Base-by-base conservation (phyloP, 2,797 vertebrate genomes). In the Emys orbicularis region DNA sequence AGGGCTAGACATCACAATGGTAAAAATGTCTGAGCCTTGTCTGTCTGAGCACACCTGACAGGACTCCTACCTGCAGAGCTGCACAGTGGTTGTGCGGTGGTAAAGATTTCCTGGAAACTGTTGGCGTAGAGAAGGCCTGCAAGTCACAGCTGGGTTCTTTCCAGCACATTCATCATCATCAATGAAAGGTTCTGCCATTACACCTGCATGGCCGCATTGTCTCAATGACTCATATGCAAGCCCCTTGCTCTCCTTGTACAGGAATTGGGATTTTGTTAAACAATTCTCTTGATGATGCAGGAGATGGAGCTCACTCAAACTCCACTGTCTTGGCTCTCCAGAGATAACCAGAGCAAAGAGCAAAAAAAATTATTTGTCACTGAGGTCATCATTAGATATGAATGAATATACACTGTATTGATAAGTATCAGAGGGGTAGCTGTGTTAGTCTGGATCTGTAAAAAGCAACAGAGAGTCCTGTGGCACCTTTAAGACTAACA, bases 221-320 rank as follows among this genome's bases (percentile, higher is more conserved):
- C 76, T 44, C 68, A 21, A 25, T 74, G 65, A 41, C 37, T 41
- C 68, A 74, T 44, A 25, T 74, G 37, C 11, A 74, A 74, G 68
- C 19, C 37, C 21, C 23, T 25, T n/a, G 31, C 41, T 61, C 61
- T 88, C 65, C 57, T 47, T 89, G 87, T 50, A 65, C 50, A 92
- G 79, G 68, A 83, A 82, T 86, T 92, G 81, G 50, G 49, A 89
- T 82, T 77, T 74, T 86, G 76, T 81, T 82, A 89, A 92, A 89
- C 49, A 44, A 41, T 77, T 82, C 83, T 79, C 91, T 86, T 68
- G 83, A 79, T 81, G 83, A 82, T 87, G 65, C 61, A 34, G 65
- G 49, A 61, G 27, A 57, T 76, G 49, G 44, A 92, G 84, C 12
- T 81, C 27, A 49, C 50, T 74, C 74, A n/a, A 52, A 74, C 49